phyloP scores from a whole-genome alignment of 2,888 invertebrate species.

The Polietes domitor region DNA sequence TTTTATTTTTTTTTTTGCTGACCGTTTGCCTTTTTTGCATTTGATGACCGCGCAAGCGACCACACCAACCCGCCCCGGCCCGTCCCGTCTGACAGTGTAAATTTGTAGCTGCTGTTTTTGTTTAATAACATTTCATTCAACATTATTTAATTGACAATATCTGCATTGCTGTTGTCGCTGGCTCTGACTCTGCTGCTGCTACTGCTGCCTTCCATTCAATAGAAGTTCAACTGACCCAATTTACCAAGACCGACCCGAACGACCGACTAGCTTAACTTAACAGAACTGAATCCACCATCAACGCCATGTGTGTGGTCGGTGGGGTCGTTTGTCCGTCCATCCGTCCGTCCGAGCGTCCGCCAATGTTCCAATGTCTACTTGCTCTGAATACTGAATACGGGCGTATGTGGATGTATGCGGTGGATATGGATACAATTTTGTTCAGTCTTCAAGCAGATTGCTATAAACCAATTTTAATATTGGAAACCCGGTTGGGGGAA shows the following conservation, averaged over 20 bases:
- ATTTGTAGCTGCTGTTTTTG: constrained; percentile 23
- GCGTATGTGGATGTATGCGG: no score
- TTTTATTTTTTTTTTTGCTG: neutral
- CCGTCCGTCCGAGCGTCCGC: neutral
- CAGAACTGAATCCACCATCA: constrained; percentile 2
- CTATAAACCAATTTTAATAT: constrained; percentile 34
- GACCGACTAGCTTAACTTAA: neutral
- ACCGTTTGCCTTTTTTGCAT: neutral
- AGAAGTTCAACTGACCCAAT: constrained; percentile 22
- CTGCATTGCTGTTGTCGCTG: neutral
- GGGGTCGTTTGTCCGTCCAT: neutral
- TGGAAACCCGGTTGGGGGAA: neutral
- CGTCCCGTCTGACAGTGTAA: neutral
- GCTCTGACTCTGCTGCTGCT: neutral
- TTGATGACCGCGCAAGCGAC: no score
- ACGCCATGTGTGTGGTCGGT: constrained; percentile 17
- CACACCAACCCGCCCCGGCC: no score
- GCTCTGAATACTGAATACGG: neutral
- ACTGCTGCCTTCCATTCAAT: constrained; percentile 1
- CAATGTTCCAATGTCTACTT: constrained; percentile 4
- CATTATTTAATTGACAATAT: constrained; percentile 56
- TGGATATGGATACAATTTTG: constrained; percentile 1
- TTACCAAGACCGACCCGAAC: neutral
- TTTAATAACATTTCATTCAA: constrained; percentile 41
- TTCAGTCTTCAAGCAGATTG: constrained; percentile 4